These are phyloP conservation scores for Pantala flavescens DNA, from an alignment of 1,140 invertebrate genomes.

Conservation along the genomic window DNA sequence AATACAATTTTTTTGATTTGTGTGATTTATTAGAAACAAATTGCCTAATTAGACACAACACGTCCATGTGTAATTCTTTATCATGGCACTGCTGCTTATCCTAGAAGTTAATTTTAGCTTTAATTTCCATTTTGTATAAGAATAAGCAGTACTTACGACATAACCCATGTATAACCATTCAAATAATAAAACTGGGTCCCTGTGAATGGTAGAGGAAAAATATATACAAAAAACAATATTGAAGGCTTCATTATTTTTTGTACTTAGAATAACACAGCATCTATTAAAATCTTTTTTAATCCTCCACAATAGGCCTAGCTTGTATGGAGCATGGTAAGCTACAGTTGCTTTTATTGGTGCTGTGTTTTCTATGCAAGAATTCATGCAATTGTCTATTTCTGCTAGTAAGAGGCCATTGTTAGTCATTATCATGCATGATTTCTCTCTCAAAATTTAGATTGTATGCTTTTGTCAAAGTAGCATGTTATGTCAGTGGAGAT, in stretches of 20 bases:
- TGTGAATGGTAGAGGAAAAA: neutral
- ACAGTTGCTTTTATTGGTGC: neutral
- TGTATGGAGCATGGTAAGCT: slow-evolving; percentile 4
- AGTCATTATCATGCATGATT: neutral
- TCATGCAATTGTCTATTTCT: neutral
- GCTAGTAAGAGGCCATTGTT: neutral
- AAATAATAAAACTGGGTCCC: neutral
- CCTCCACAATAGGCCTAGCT: neutral
- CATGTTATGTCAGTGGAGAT: neutral
- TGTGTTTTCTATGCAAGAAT: neutral
- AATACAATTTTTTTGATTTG: neutral
- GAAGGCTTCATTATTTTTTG: neutral
- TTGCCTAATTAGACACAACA: slow-evolving; percentile 15
- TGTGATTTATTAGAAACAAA: slow-evolving; percentile 17
- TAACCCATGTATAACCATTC: neutral
- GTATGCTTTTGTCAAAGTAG: neutral
- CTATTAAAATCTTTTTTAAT: neutral
- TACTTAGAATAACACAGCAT: neutral
- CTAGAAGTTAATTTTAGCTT: slow-evolving; percentile 2
- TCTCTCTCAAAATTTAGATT: neutral
- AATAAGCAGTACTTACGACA: neutral
- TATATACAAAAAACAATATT: neutral
- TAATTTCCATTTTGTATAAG: neutral
- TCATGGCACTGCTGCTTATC: slow-evolving; percentile 13
- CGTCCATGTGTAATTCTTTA: slow-evolving; percentile 11